phyloP scores from a whole-genome alignment of 30 jellyfish, hydroid and myxozoan genomes.

The Calvadosia cruxmelitensis region DNA sequence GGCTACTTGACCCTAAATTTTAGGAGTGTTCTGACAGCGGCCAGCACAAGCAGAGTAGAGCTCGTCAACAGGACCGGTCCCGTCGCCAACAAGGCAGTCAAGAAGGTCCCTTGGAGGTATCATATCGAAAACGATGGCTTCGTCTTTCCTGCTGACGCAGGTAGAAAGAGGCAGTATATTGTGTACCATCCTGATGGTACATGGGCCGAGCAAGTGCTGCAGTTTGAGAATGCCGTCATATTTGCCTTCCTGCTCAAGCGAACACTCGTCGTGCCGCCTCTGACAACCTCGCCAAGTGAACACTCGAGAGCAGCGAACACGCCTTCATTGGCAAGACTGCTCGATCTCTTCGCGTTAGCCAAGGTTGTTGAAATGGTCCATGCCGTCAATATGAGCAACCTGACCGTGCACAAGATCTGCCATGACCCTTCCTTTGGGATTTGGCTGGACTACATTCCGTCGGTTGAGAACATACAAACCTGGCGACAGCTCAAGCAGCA shows the following conservation, averaged over 20 bases:
- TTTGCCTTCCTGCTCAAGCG: slow-evolving; percentile 60
- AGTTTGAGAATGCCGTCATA: slow-evolving; percentile 69
- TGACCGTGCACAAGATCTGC: slow-evolving; percentile 24
- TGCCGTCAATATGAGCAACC: not conserved
- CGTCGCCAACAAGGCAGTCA: too few species aligned
- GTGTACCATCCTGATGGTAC: slow-evolving; percentile 38
- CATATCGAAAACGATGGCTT: slow-evolving; percentile 84
- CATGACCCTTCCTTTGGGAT: slow-evolving; percentile 80
- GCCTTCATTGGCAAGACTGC: not conserved
- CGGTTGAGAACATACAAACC: slow-evolving; percentile 60
- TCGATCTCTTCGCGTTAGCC: not conserved
- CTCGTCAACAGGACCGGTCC: too few species aligned
- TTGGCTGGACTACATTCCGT: slow-evolving; percentile 86
- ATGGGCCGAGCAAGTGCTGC: slow-evolving; percentile 62
- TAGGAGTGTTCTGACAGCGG: too few species aligned
- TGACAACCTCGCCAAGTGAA: slow-evolving; percentile 8
- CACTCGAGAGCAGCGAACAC: not conserved
- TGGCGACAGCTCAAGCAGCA: slow-evolving; percentile 73
- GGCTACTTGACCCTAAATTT: too few species aligned
- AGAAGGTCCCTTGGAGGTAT: slow-evolving; percentile 79
- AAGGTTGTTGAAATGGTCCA: not conserved
- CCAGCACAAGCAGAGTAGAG: too few species aligned
- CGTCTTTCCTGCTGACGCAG: slow-evolving; percentile 24
- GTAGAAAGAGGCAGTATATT: slow-evolving; percentile 12
- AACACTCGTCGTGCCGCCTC: slow-evolving; percentile 66